phyloP scores from a whole-genome alignment of 92 coral and sea anemone species.

The Pocillopora grandis region DNA sequence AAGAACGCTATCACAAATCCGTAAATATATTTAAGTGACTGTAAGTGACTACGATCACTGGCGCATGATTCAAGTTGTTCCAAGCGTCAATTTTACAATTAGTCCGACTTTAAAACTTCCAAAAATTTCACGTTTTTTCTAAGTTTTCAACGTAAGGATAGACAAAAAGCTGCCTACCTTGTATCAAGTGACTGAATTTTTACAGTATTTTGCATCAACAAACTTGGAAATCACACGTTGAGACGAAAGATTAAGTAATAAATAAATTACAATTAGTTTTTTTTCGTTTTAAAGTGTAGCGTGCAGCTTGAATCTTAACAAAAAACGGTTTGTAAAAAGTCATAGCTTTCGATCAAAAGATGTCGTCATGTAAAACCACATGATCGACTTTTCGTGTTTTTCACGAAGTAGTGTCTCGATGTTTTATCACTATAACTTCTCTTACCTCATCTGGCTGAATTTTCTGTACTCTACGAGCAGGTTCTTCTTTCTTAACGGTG shows the following conservation, averaged over 20 bases:
- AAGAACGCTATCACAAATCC: too few species aligned
- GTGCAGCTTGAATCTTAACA: background rate
- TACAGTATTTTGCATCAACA: too few species aligned
- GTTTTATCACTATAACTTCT: background rate
- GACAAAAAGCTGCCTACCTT: too few species aligned
- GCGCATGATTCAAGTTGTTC: too few species aligned
- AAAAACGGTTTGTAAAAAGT: background rate
- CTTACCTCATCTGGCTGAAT: constrained; percentile 78
- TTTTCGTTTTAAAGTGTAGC: background rate
- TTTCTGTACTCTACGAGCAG: constrained; percentile 68
- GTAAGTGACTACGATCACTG: too few species aligned
- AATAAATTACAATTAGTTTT: background rate
- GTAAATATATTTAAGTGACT: too few species aligned
- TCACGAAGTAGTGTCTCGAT: background rate
- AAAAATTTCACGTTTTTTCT: too few species aligned
- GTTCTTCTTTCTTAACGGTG: constrained; percentile 82
- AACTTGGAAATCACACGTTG: background rate
- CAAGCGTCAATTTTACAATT: too few species aligned
- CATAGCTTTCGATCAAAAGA: constrained; percentile 31
- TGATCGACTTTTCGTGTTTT: constrained; percentile 28
- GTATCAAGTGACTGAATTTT: too few species aligned
- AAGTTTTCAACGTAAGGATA: too few species aligned
- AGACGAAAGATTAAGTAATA: background rate
- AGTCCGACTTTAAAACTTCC: too few species aligned
- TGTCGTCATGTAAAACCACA: constrained; percentile 53